Evolutionary conservation across 2,113 vertebrate genomes (phyloP), one percentile per base, ranked within the genome.

Genomic region (Beaufortia kweichowensis): DNA sequence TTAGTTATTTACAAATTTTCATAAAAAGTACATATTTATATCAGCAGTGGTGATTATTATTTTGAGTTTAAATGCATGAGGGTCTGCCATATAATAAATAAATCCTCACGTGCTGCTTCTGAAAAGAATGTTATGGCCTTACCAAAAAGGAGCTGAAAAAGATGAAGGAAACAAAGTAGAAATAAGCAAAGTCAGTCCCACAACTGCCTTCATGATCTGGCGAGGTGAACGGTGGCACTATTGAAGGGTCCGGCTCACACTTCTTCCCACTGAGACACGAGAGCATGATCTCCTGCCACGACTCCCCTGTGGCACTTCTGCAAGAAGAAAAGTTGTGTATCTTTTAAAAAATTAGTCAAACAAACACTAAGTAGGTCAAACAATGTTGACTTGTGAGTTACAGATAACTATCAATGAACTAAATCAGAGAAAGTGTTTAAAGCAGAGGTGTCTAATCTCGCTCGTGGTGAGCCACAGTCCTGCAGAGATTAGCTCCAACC

Each of bases 81-180:
- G n/a, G n/a, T n/a, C n/a, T 39, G 11, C 35, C 8, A 10, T 39
- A 39, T 39, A 39, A 11, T 39, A 26, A 26, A 31, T 26, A 63
- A 31, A n/a, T 15, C n/a, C 2, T 14, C 23, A 39, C n/a, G n/a
- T n/a, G n/a, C n/a, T n/a, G 29, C 11, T 69, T 24, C 1, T 17
- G 24, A 50, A 62, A n/a, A 28, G 35, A 39, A 53, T 21, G 10
- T 61, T 61, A 19, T 3, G n/a, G 17, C 21, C 39, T 94, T 88
- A 99, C 97, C 94, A 99, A 88, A 79, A 99, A 99, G 14, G 97
- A 99, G 87, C 97, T 98, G 91, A 99, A 98, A 92, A 99, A 99
- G 88, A 99, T 99, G 91, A 99, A 99, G 23, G 97, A 99, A 79
- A 98, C 97, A 0, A 99, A 99, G 89, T 99, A 99, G 63, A 98